Evolutionary conservation across 2,888 invertebrate genomes (phyloP), one percentile per base, ranked within the genome.

Genomic region (Merodon equestris): DNA sequence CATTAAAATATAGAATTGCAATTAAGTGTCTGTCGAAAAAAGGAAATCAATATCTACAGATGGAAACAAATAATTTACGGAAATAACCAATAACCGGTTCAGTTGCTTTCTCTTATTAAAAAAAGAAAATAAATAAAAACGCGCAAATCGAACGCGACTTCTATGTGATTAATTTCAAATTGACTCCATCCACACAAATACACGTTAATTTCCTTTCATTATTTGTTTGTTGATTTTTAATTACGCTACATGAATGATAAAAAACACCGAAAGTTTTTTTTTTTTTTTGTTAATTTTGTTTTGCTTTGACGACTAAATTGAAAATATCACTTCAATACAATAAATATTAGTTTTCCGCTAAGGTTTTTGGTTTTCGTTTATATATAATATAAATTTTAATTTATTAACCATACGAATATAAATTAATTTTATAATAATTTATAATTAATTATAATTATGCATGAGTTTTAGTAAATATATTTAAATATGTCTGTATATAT

Each of bases 251-350:
- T 13, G 51, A 67, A 61, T 67, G 51, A 61, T 50, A 57, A 67
- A 72, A 72, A 67, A 77, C 77, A 77, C 67, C 53, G 47, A 73
- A 57, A 42, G 47, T 67, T 56, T 40, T 38, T 42, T 36, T 27
- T 67, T 56, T 40, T 38, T 42, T 36, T 27, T 27, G 3, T 27
- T 51, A 12, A 27, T 9, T 48, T 48, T 27, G 10, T 60, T 38
- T 47, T 72, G 10, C 19, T 54, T 15, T 76, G 71, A 72, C 63
- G 77, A 72, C 48, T 72, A 67, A 77, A 77, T 68, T 72, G 77
- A 53, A 77, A 77, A 77, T 77, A 77, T 77, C 77, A 77, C 77
- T 73, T 77, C 53, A 75, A 71, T 71, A 66, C 63, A 54, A 36
- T 47, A 42, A n/a, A n/a, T 44, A 44, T 2, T 7, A 4, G 27